Percentiles rank a stretch among this genome's conserved stretches.
Evolutionary conservation across 1,140 invertebrate genomes (phyloP).

Genomic region (Cherax quadricarinatus): DNA sequence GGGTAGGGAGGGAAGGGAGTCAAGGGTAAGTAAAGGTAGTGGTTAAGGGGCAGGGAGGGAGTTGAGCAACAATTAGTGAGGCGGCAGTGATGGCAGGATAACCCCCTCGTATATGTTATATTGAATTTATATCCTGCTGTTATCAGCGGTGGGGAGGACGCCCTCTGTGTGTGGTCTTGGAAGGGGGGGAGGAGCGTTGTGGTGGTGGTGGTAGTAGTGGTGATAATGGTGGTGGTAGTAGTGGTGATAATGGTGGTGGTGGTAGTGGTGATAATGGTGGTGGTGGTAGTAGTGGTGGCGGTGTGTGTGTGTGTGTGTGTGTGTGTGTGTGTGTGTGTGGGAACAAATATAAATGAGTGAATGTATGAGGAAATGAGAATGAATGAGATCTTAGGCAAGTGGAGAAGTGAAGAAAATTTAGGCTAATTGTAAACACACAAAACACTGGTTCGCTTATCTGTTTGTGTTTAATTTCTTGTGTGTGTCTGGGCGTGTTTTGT

Average conservation of each 20-base stretch:
- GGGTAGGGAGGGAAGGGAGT: no score
- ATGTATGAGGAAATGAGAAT: neutral
- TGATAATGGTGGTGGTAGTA: neutral
- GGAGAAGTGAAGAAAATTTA: neutral
- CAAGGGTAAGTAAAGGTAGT: no score
- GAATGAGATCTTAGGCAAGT: neutral
- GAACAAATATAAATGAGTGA: neutral
- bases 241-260: neutral
- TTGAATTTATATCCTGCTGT: constrained; percentile 28
- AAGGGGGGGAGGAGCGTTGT: neutral
- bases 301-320: no score
- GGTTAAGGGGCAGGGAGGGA: neutral
- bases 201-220: neutral
- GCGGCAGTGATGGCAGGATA: constrained; percentile 15
- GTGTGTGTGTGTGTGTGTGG: no score
- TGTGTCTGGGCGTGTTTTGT: neutral
- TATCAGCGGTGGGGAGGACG: constrained; percentile 3
- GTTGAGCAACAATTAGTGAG: constrained; percentile 17
- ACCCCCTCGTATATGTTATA: constrained; percentile 19
- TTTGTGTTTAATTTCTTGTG: neutral
- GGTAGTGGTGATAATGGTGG: neutral
- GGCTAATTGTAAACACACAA: neutral
- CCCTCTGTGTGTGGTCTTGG: constrained; percentile 6
- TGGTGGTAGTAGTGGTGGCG: no score
- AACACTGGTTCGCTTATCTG: neutral